Conservation (phyloP, 2,113 vertebrate genomes). For the Toxotes chatareus region DNA sequence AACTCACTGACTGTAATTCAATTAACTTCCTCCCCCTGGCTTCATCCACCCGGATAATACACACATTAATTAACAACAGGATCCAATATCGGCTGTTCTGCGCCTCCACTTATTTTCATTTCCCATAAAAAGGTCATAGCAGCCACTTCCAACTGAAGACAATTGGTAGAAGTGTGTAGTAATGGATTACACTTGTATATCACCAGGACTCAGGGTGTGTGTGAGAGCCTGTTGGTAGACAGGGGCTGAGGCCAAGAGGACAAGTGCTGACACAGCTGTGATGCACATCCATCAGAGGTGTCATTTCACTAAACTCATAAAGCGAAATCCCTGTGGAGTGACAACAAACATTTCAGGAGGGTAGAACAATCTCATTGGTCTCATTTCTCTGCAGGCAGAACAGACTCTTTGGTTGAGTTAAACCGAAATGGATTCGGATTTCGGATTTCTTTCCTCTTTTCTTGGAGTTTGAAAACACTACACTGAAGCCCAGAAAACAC, state of each 20-base stretch:
- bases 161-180: slow-evolving; percentile 72
- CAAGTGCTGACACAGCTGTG: slow-evolving; percentile 37
- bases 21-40: slow-evolving; percentile 81
- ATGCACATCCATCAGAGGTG: slow-evolving; percentile 50
- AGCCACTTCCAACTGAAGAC: slow-evolving; percentile 74
- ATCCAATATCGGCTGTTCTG: slow-evolving; percentile 82
- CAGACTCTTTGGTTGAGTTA: neutral
- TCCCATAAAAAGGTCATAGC: slow-evolving; percentile 79
- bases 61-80: slow-evolving; percentile 84
- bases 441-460: neutral
- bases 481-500: neutral
- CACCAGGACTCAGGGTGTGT: slow-evolving; percentile 24
- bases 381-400: slow-evolving; percentile 21
- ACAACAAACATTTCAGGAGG: slow-evolving; percentile 4
- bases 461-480: neutral
- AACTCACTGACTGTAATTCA: slow-evolving; percentile 83
- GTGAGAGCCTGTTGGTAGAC: slow-evolving; percentile 20
- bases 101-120: slow-evolving; percentile 82
- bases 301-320: slow-evolving; percentile 34
- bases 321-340: neutral
- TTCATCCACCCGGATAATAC: slow-evolving; percentile 80
- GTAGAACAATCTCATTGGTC: slow-evolving; percentile 19
- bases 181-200: slow-evolving; percentile 68
- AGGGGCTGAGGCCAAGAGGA: slow-evolving; percentile 22
- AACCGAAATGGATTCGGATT: neutral